These are phyloP conservation scores for Epinephelus coioides DNA, from an alignment of 2,797 vertebrate species.

Conservation along the genomic window DNA sequence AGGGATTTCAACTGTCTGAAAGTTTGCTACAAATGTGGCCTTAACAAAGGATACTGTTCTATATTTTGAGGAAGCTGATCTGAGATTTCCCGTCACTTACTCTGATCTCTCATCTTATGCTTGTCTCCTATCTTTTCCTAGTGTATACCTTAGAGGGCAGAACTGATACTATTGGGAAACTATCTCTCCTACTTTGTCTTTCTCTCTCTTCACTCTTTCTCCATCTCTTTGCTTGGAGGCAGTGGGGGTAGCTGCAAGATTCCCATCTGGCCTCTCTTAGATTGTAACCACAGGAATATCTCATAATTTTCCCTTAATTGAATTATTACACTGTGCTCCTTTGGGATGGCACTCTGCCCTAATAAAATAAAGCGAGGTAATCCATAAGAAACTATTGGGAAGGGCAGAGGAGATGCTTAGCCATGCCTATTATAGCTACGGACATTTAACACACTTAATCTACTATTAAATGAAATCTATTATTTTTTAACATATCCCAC, in stretches of 20 bases:
- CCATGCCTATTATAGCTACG: conserved; percentile 78
- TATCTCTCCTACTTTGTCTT: conserved; percentile 17
- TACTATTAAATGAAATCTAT: conserved; percentile 83
- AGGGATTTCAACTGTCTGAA: conserved; percentile 42
- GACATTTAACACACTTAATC: conserved; percentile 82
- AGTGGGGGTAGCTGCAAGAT: conserved; percentile 31
- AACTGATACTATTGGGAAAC: conserved; percentile 35
- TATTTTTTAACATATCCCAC: conserved; percentile 76
- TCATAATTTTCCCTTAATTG: conserved; percentile 78
- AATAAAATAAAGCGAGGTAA: conserved; percentile 75
- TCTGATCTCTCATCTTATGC: conserved; percentile 49
- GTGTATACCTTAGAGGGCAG: conserved; percentile 47
- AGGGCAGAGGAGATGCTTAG: conserved; percentile 75
- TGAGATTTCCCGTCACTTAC: conserved; percentile 48
- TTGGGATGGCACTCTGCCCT: conserved; percentile 61
- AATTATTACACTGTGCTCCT: conserved; percentile 80
- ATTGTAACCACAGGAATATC: conserved; percentile 71
- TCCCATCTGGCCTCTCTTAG: conserved; percentile 59
- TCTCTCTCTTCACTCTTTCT: conserved; percentile 19
- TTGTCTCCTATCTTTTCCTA: conserved; percentile 33
- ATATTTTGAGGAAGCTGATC: conserved; percentile 55
- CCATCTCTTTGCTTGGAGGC: conserved; percentile 37
- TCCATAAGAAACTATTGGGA: conserved; percentile 75
- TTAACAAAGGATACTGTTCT: conserved; percentile 33
- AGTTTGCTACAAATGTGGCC: conserved; percentile 38